Evolutionary conservation across 2,888 invertebrate genomes (phyloP), one percentile per base, ranked within the genome.

Genomic region (Sycophila texana): DNA sequence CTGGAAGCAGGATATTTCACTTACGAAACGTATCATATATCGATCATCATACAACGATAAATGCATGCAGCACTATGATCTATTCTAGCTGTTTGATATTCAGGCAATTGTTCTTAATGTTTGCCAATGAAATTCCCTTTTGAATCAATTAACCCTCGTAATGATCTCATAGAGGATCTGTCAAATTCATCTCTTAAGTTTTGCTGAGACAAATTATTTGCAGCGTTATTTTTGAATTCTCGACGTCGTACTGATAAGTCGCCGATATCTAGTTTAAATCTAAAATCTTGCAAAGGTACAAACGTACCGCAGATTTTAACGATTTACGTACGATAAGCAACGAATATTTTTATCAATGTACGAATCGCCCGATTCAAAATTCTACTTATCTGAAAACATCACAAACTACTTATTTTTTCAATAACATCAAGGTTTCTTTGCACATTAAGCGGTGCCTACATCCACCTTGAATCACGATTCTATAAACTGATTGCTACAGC

Each of bases 41-140:
- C 61, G 73, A 78, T 76, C 79, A 72, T 67, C 72, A 77, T 79
- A 72, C 65, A 81, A 74, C 74, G 76, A 77, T 87, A 85, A 87
- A 86, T 87, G 86, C 86, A 87, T 86, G 85, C 87, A 87, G 84
- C 85, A 83, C 86, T 87, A 87, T 82, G 83, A 81, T 83, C 84
- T 87, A 85, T 82, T 82, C 85, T 85, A 86, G 84, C 82, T 83
- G 82, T 83, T 84, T 76, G 22, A 71, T 78, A 74, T 78, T 39
- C 58, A 75, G 71, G 77, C 72, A 70, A 78, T 47, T 60, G 53
- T 61, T 77, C 22, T 65, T 63, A 26, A 18, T 61, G n/a, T 58
- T 55, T 63, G 78, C 78, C 75, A 53, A 72, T 20, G 51, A 57
- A 71, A 66, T 63, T 75, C 14, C 47, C 53, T 75, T 67, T 73